phyloP scores from a whole-genome alignment of 2,113 vertebrate species.

The Phalacrocorax aristotelis region DNA sequence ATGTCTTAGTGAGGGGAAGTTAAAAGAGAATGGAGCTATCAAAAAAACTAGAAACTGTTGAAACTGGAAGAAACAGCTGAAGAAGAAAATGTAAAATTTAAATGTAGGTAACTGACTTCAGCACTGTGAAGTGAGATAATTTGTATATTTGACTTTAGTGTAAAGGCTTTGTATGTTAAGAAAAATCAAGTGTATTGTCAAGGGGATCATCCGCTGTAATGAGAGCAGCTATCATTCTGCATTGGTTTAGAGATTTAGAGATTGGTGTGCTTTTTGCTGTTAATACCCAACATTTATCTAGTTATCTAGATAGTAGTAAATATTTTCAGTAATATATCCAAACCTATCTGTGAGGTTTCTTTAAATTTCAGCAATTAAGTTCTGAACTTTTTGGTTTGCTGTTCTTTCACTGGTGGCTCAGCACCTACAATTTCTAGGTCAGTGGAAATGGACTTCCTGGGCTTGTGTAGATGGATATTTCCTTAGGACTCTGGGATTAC shows the following conservation, averaged over 20 bases:
- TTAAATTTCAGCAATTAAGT: neutral
- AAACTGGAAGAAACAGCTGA: neutral
- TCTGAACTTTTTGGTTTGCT: neutral
- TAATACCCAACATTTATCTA: neutral
- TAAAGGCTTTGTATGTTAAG: neutral
- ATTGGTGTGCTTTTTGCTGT: neutral
- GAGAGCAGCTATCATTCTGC: neutral
- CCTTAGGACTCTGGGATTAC: neutral
- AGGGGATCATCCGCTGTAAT: neutral
- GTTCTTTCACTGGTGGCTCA: neutral
- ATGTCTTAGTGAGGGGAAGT: neutral
- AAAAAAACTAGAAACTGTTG: neutral
- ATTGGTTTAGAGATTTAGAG: neutral
- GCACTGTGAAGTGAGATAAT: neutral
- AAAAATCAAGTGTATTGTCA: neutral
- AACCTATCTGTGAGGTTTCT: neutral
- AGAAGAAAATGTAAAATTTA: neutral
- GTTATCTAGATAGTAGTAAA: neutral
- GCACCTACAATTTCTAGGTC: neutral
- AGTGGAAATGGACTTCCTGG: neutral
- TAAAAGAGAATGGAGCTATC: neutral
- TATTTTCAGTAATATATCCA: neutral
- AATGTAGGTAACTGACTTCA: neutral
- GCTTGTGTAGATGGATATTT: neutral
- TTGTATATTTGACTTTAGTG: neutral